A percentile compares a stretch with the other conserved stretches of the same genome.
Evolutionary conservation across 1,140 invertebrate genomes (phyloP).

Genomic region (Steinernema feltiae): DNA sequence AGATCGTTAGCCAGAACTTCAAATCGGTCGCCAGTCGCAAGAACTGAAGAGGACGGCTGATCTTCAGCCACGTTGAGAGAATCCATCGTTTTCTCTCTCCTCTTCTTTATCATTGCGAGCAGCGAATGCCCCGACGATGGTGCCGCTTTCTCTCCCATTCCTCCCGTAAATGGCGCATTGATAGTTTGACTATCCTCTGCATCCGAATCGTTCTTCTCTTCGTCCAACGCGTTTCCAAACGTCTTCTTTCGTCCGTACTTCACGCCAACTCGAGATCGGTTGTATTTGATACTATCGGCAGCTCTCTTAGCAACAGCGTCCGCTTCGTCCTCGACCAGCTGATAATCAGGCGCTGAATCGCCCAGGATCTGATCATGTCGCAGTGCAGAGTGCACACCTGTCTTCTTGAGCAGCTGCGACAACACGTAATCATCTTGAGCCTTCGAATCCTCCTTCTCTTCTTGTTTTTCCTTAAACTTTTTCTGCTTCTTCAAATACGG

Average conservation of each 20-base stretch:
- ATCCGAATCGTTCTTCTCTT: slow-evolving; percentile 25
- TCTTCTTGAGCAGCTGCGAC: slow-evolving; percentile 36
- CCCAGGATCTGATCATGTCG: slow-evolving; percentile 47
- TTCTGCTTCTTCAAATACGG: slow-evolving; percentile 48
- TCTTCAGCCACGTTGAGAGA: slow-evolving; percentile 3
- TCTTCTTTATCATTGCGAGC: slow-evolving; percentile 21
- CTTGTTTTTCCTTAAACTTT: slow-evolving; percentile 26
- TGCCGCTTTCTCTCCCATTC: not conserved
- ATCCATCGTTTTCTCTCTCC: slow-evolving; percentile 23
- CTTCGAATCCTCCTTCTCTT: slow-evolving; percentile 18
- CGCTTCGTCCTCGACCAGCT: slow-evolving; percentile 44
- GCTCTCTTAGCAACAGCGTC: slow-evolving; percentile 49
- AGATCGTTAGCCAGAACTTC: slow-evolving; percentile 48
- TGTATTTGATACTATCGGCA: slow-evolving; percentile 30
- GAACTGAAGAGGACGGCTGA: not conserved
- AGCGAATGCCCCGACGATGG: slow-evolving; percentile 20
- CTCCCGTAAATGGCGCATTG: slow-evolving; percentile 19
- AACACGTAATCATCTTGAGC: slow-evolving; percentile 51
- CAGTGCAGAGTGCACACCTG: slow-evolving; percentile 46
- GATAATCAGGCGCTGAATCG: slow-evolving; percentile 12
- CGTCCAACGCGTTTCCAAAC: not conserved
- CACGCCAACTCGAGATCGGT: slow-evolving; percentile 13
- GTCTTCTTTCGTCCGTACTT: slow-evolving; percentile 33
- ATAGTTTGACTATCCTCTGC: slow-evolving; percentile 26
- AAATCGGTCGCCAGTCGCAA: slow-evolving; percentile 39